Percentiles rank a stretch among this genome's conserved stretches.
These are phyloP conservation scores for Andrena fulva DNA, from an alignment of 2,888 invertebrate genomes.

Conservation along the genomic window DNA sequence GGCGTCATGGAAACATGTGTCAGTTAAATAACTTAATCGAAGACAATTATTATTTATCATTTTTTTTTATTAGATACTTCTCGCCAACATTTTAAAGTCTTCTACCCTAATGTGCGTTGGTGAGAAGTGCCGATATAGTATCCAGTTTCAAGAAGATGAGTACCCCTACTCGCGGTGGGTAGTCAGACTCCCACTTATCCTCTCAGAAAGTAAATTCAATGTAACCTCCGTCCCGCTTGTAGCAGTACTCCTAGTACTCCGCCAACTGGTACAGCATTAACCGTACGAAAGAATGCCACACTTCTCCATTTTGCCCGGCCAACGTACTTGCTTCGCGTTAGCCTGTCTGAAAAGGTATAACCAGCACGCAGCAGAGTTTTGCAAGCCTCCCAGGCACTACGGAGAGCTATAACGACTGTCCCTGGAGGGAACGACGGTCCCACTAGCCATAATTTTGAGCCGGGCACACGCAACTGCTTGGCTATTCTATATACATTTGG, in stretches of 20 bases:
- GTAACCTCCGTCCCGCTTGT: neutral
- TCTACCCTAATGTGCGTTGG: too few species aligned
- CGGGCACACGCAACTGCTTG: conserved; percentile 22
- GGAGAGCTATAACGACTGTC: conserved; percentile 33
- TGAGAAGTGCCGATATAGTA: too few species aligned
- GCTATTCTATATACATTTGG: conserved; percentile 35
- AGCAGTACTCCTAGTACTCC: neutral
- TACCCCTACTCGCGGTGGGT: neutral
- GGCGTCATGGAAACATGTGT: too few species aligned
- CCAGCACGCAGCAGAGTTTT: neutral
- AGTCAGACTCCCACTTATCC: neutral
- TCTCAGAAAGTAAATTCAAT: neutral
- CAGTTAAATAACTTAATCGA: too few species aligned
- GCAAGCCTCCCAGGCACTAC: conserved; percentile 9
- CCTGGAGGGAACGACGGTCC: conserved; percentile 38
- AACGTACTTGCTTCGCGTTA: conserved; percentile 27
- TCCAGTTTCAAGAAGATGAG: neutral
- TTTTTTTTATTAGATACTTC: too few species aligned
- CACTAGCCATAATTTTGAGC: conserved; percentile 35
- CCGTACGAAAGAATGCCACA: neutral
- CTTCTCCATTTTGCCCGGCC: neutral
- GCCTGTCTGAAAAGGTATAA: conserved; percentile 34
- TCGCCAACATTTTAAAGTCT: too few species aligned
- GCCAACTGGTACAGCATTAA: neutral
- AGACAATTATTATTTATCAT: too few species aligned